Conservation (phyloP, 2,113 vertebrate species). For the Cyprinodon tularosa region DNA sequence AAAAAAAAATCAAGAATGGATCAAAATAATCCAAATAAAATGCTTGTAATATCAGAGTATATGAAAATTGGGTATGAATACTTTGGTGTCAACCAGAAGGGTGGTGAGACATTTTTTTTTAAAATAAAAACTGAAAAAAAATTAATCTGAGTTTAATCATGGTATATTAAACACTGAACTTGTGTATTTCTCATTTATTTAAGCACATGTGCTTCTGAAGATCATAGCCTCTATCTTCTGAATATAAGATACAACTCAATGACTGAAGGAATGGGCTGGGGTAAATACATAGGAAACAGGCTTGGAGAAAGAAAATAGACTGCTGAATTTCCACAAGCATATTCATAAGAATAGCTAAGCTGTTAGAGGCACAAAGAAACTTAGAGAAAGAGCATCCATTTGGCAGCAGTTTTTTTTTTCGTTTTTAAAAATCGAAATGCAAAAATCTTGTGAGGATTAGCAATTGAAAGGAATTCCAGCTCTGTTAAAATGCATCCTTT, state of each 20-base stretch:
- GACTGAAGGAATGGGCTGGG: conserved; percentile 16
- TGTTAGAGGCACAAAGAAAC: conserved; percentile 65
- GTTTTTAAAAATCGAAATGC: conserved; percentile 34
- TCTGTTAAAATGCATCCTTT: conserved; percentile 52
- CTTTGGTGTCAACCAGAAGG: neutral
- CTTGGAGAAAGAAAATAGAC: conserved; percentile 17
- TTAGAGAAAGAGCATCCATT: conserved; percentile 69
- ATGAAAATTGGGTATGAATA: neutral
- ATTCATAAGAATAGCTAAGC: conserved; percentile 68
- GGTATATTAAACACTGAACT: neutral
- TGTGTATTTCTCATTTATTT: conserved; percentile 23
- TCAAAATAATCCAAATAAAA: neutral
- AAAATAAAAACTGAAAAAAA: conserved; percentile 5
- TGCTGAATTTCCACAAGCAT: conserved; percentile 52
- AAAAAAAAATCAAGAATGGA: too few relatives aligned
- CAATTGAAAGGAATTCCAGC: conserved; percentile 57
- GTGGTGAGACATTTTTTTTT: neutral
- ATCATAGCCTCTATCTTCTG: neutral
- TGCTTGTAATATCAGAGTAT: neutral
- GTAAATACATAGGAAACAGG: conserved; percentile 44
- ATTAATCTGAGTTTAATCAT: conserved; percentile 5
- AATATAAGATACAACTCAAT: conserved; percentile 28
- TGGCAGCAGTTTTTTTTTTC: conserved; percentile 39
- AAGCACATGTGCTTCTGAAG: conserved; percentile 4
- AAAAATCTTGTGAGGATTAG: conserved; percentile 60